Conservation (phyloP, 2,113 vertebrate genomes). For the Herpetotheres cachinnans region DNA sequence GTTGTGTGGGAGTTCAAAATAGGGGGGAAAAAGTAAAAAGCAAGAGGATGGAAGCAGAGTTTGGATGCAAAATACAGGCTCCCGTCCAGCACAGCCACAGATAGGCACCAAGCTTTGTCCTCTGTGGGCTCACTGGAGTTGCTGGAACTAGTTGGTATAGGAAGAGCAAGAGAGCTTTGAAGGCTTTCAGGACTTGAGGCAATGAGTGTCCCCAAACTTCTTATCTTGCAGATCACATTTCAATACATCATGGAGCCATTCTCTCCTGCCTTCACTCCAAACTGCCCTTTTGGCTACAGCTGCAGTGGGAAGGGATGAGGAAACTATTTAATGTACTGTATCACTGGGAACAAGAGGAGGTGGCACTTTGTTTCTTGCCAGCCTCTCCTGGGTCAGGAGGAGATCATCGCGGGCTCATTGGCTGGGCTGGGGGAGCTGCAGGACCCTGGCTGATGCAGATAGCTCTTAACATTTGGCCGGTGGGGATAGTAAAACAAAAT, state of each 20-base stretch:
- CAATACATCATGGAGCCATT: not conserved
- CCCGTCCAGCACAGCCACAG: not conserved
- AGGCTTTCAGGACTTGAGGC: not conserved
- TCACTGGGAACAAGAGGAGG: not conserved
- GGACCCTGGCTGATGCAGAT: constrained; percentile 3
- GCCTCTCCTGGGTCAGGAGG: not conserved
- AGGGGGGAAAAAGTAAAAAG: not conserved
- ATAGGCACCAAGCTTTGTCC: not conserved
- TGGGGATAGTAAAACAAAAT: constrained; percentile 10
- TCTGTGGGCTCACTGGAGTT: not conserved
- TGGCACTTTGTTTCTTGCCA: not conserved
- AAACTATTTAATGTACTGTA: not conserved
- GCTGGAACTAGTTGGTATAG: not conserved
- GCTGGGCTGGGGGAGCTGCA: not conserved
- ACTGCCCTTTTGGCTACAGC: not conserved
- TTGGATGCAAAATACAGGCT: not conserved
- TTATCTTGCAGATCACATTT: not conserved
- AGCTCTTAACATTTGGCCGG: not conserved
- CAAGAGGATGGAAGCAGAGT: too few relatives aligned
- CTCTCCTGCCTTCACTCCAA: not conserved
- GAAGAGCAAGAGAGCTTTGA: not conserved
- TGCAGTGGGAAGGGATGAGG: not conserved
- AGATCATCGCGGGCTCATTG: not conserved
- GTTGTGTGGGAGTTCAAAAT: not conserved
- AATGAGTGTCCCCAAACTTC: not conserved